Percentiles rank a stretch among this genome's conserved stretches.
phyloP scores from a whole-genome alignment of 2,113 vertebrate genomes.

The Camelus dromedarius region DNA sequence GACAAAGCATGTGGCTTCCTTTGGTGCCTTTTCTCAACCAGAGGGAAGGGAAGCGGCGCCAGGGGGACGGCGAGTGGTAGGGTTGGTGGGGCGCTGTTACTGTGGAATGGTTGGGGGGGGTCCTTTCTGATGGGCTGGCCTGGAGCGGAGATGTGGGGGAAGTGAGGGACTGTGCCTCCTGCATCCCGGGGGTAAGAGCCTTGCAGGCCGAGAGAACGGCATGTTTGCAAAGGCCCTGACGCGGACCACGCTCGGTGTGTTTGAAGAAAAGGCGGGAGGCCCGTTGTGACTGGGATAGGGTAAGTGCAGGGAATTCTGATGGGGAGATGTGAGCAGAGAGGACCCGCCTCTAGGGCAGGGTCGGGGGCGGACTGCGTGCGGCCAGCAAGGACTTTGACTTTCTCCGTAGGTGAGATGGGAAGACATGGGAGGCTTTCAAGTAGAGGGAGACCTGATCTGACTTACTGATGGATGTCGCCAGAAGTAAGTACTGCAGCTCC shows the following conservation, averaged over 20 bases:
- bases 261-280: neutral
- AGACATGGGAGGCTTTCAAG: neutral
- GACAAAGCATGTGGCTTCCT: neutral
- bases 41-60: neutral
- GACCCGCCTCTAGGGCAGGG: fast-evolving
- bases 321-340: neutral
- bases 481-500: neutral
- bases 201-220: neutral
- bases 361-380: neutral
- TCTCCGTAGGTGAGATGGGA: neutral
- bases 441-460: neutral
- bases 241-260: neutral
- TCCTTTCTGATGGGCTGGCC: neutral
- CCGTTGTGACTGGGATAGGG: neutral
- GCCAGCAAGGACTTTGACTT: neutral
- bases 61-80: neutral
- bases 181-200: neutral
- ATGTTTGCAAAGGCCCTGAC: neutral
- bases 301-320: neutral
- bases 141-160: neutral
- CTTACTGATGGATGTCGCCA: neutral
- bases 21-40: neutral
- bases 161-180: neutral
- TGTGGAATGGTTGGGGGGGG: neutral
- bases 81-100: neutral